Conservation (phyloP, 2,113 vertebrate species). For the Ammospiza caudacuta region DNA sequence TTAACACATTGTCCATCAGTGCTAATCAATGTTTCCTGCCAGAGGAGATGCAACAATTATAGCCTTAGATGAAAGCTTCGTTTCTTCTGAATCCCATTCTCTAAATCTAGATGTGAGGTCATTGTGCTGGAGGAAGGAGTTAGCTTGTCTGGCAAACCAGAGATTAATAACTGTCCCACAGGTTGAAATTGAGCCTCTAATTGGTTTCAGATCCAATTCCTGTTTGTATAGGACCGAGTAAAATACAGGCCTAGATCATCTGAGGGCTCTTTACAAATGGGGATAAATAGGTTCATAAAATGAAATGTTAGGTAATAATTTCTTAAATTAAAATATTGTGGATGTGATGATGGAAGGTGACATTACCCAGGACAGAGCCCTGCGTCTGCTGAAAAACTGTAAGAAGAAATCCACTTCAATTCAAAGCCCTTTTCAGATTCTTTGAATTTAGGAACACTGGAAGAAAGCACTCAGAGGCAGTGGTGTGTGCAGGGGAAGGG, state of each 20-base stretch:
- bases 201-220: conserved; percentile 22
- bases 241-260: background rate
- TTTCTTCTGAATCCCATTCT: background rate
- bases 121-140: background rate
- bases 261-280: background rate
- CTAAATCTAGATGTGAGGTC: background rate
- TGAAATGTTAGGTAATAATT: background rate
- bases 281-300: conserved; percentile 13
- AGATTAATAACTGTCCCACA: background rate
- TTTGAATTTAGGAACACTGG: background rate
- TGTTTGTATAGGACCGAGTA: background rate
- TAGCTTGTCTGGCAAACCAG: background rate
- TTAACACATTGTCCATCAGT: background rate
- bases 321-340: conserved; percentile 9
- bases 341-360: background rate
- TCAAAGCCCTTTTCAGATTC: background rate
- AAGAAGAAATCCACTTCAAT: background rate
- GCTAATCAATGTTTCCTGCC: background rate
- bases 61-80: background rate
- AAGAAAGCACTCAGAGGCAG: background rate
- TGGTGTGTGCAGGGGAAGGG: background rate
- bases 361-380: background rate
- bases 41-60: background rate
- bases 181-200: background rate
- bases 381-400: background rate